phyloP scores from a whole-genome alignment of 2,113 vertebrate genomes.

The Brachypodius melanocephalos region DNA sequence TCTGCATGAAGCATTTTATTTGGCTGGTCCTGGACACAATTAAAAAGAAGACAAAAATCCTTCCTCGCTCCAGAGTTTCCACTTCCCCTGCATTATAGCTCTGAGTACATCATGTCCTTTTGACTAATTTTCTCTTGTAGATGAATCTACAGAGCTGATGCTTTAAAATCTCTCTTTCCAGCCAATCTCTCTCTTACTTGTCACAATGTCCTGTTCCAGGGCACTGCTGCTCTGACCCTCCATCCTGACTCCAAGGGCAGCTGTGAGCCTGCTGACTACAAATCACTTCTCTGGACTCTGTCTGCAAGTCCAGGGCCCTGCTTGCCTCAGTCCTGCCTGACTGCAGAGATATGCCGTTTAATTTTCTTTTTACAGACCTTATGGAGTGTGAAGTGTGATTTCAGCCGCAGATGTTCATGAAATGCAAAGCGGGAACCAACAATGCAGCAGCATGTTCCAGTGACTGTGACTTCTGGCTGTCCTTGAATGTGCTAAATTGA shows the following conservation, averaged over 20 bases:
- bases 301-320: neutral
- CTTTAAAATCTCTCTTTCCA: neutral
- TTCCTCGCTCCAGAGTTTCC: neutral
- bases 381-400: neutral
- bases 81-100: neutral
- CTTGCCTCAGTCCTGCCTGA: neutral
- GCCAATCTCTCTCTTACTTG: neutral
- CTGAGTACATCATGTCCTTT: neutral
- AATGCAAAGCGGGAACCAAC: neutral
- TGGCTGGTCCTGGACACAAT: neutral
- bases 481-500: neutral
- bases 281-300: neutral
- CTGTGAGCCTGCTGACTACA: neutral
- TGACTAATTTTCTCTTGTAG: neutral
- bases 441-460: fast-evolving
- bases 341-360: neutral
- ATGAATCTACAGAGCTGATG: neutral
- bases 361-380: neutral
- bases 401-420: neutral
- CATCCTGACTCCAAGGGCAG: neutral
- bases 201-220: neutral
- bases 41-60: neutral
- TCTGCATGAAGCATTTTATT: neutral
- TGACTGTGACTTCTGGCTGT: neutral
- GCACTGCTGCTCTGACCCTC: neutral